Base-by-base conservation (phyloP, 2,888 invertebrate species). In the Athrips mouffetella region DNA sequence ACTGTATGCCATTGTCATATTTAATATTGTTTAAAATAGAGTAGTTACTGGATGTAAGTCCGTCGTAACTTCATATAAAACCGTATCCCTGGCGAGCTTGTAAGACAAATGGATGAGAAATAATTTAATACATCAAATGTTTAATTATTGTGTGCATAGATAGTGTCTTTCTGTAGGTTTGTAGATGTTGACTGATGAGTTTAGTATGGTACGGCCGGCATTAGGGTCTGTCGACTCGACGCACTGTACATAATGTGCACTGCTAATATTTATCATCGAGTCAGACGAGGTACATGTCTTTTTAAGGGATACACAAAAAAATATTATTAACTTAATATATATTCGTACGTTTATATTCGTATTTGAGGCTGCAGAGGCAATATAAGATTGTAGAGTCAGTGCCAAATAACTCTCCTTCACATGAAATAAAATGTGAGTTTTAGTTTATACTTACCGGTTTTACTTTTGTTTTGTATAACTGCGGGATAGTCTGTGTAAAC, bases 51-150 rank as follows among this genome's bases (percentile, higher is more conserved):
- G 39, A n/a, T 16, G 42, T 6, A 3, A 18, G 10, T 40, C 37
- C 27, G 15, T 20, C 10, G 33, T 33, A 33, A 25, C 33, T 25
- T 16, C 45, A 11, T 23, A 35, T 37, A 23, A 46, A 49, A 49
- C 37, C 58, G 78, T 81, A 77, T 80, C 82, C 80, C 82, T 70
- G 65, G 66, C 60, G 61, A 66, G 68, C 55, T 53, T 65, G 53
- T 54, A 63, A 44, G 53, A 45, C 40, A 45, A 57, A 53, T 45
- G 51, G 58, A 72, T 77, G 85, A 83, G 88, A 83, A 79, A 82
- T 73, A 73, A 76, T 87, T 87, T 87, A 87, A 87, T 87, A 87
- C 88, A 87, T 88, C 85, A 76, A 72, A 70, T 73, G 62, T 74
- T 70, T 70, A 60, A 63, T 62, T 61, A 41, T 47, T 47, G 50